Conservation (phyloP, 2,888 invertebrate species). For the Standfussiana lucernea region DNA sequence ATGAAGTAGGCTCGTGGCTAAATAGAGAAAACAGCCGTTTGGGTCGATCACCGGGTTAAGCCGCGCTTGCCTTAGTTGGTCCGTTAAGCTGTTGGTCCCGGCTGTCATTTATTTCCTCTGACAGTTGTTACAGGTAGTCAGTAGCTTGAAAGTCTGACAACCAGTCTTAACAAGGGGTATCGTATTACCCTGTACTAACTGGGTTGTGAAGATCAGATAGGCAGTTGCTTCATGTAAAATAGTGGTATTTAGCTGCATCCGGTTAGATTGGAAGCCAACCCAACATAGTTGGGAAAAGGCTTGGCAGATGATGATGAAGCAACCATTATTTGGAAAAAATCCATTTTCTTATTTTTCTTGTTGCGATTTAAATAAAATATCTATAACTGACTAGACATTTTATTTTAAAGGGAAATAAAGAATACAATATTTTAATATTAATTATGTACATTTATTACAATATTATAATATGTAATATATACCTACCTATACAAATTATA, state of each 20-base stretch:
- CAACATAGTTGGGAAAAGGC: neutral
- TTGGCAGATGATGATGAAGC: neutral
- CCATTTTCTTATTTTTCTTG: neutral
- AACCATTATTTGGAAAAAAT: neutral
- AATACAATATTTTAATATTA: neutral
- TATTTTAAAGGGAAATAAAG: neutral
- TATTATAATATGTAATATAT: neutral
- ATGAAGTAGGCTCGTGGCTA: neutral
- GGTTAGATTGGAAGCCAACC: neutral
- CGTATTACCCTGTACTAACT: neutral
- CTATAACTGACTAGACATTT: neutral
- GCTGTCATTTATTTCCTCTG: neutral
- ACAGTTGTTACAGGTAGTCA: neutral
- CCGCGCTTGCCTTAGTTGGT: neutral
- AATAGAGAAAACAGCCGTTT: neutral
- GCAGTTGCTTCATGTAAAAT: neutral
- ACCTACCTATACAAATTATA: neutral
- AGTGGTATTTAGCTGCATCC: neutral
- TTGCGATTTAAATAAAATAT: too few relatives aligned
- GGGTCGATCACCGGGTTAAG: neutral
- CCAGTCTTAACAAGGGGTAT: neutral
- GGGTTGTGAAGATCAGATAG: neutral
- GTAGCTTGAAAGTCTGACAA: neutral
- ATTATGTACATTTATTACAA: constrained; percentile 32
- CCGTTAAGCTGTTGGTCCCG: neutral